phyloP scores from a whole-genome alignment of 2,113 vertebrate species.

The Lepisosteus osseus region DNA sequence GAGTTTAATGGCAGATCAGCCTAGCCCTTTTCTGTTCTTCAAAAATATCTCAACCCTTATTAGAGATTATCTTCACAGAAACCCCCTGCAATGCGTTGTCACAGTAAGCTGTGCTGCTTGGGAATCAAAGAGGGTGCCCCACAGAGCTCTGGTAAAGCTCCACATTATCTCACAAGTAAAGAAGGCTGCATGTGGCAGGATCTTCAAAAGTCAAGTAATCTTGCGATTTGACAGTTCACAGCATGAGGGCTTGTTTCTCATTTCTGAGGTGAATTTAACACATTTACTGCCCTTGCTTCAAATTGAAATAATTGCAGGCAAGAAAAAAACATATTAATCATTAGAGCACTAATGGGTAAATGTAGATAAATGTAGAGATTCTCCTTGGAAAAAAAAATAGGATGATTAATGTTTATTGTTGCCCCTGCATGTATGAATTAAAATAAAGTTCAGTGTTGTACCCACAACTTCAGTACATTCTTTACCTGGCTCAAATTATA shows the following conservation, averaged over 20 bases:
- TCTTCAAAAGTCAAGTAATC: constrained; percentile 58
- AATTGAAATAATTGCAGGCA: constrained; percentile 46
- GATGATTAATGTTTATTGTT: no score
- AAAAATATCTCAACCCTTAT: constrained; percentile 52
- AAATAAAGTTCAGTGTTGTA: no score
- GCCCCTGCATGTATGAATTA: no score
- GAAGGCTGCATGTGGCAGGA: constrained; percentile 49
- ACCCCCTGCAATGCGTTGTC: constrained; percentile 58
- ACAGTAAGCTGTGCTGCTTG: constrained; percentile 53
- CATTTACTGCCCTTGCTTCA: constrained; percentile 42
- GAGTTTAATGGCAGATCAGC: constrained; percentile 39
- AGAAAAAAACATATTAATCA: constrained; percentile 54
- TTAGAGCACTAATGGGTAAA: constrained; percentile 1
- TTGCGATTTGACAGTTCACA: constrained; percentile 55
- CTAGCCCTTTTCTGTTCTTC: constrained; percentile 38
- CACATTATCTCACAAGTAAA: constrained; percentile 46
- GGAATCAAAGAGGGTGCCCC: constrained; percentile 65
- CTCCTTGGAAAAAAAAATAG: no score
- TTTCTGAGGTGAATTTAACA: constrained; percentile 39
- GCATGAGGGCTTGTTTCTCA: constrained; percentile 44
- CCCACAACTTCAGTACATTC: no score
- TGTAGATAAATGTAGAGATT: no score
- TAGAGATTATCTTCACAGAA: constrained; percentile 65
- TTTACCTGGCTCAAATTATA: no score
- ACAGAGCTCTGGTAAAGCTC: constrained; percentile 48